A percentile compares a stretch with the other conserved stretches of the same genome.
Conservation (phyloP, 2,888 invertebrate genomes). For the Spatulosminthurus flaviceps region DNA sequence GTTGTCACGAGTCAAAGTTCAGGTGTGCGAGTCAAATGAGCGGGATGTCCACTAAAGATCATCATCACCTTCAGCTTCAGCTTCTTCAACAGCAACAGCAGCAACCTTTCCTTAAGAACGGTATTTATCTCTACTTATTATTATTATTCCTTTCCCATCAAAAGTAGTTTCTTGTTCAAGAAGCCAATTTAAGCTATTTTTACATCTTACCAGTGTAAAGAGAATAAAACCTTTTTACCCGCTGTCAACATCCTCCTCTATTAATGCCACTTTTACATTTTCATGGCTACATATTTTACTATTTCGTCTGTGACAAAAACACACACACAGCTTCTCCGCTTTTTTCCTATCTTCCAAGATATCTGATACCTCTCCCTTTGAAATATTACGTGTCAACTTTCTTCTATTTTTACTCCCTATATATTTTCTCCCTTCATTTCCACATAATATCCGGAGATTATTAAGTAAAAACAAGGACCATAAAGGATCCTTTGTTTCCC, state of each 20-base stretch:
- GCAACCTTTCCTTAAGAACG: slow-evolving; percentile 55
- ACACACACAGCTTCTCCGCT: not conserved
- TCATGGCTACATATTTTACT: slow-evolving; percentile 7
- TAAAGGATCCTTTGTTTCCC: too few relatives aligned
- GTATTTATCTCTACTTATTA: too few relatives aligned
- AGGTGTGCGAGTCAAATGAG: slow-evolving; percentile 40
- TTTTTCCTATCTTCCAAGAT: not conserved
- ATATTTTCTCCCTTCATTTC: not conserved
- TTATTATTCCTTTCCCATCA: too few relatives aligned
- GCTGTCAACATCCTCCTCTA: slow-evolving; percentile 35
- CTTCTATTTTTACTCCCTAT: not conserved
- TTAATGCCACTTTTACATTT: slow-evolving; percentile 37
- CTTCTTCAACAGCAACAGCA: slow-evolving; percentile 58
- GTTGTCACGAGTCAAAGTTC: slow-evolving; percentile 26
- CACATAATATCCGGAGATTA: not conserved
- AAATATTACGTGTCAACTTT: slow-evolving; percentile 7
- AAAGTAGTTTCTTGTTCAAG: too few relatives aligned
- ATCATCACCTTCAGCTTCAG: slow-evolving; percentile 48
- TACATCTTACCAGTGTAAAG: not conserved
- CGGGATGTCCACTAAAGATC: slow-evolving; percentile 44
- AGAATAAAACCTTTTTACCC: slow-evolving; percentile 21
- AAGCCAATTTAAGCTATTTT: too few relatives aligned
- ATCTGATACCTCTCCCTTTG: slow-evolving; percentile 9
- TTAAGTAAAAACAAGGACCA: too few relatives aligned
- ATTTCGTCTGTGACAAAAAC: not conserved